phyloP scores from a whole-genome alignment of 2,797 vertebrate species.

The Diglossa cyanea region DNA sequence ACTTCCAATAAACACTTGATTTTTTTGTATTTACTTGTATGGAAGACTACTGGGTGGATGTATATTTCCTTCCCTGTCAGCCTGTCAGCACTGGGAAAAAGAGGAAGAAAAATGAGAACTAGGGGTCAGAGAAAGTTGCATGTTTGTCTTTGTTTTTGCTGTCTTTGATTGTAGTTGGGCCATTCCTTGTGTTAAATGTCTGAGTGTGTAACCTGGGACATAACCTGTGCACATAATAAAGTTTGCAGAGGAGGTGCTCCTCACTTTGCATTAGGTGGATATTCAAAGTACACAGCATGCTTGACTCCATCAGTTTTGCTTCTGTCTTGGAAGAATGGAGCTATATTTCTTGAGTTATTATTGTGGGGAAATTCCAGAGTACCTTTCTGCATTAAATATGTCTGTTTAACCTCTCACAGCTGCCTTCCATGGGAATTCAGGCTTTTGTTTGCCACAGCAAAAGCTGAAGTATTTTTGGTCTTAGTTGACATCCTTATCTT shows the following conservation, averaged over 20 bases:
- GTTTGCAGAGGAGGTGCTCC: neutral
- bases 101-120: neutral
- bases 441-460: neutral
- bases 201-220: neutral
- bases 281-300: neutral
- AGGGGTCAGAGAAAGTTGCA: neutral
- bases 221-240: neutral
- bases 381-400: neutral
- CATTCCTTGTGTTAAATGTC: neutral
- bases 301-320: neutral
- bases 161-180: neutral
- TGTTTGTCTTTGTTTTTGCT: neutral
- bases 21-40: conserved; percentile 56
- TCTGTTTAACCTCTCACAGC: neutral
- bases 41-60: neutral
- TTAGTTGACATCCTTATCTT: neutral
- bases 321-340: neutral
- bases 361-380: neutral
- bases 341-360: neutral
- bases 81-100: neutral
- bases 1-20: conserved; percentile 63
- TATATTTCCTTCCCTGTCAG: neutral
- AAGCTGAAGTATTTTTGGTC: neutral
- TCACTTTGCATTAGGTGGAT: neutral
- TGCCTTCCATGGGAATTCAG: neutral